phyloP scores from a whole-genome alignment of 2,888 invertebrate species.

The Phaedon cochleariae region DNA sequence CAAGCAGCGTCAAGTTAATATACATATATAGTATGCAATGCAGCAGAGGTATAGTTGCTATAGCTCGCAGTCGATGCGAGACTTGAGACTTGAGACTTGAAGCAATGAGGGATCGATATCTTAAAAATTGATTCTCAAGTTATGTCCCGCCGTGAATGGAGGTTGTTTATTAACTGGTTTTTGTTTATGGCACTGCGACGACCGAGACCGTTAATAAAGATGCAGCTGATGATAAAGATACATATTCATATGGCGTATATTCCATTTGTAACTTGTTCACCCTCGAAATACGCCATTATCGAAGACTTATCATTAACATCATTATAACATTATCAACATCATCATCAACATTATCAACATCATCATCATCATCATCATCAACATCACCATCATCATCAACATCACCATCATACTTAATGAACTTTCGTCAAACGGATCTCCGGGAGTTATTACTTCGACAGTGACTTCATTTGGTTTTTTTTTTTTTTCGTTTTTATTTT shows the following conservation, averaged over 20 bases:
- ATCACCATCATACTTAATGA: no score
- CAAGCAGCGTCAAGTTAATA: conserved; percentile 58
- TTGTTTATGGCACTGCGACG: background rate
- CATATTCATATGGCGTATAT: background rate
- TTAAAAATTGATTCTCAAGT: background rate
- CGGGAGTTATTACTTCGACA: no score
- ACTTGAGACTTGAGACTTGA: background rate
- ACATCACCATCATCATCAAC: no score
- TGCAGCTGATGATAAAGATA: background rate
- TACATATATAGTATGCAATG: conserved; percentile 52
- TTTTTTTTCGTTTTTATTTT: no score
- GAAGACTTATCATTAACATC: no score
- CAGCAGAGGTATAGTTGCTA: conserved; percentile 19
- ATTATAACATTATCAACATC: no score
- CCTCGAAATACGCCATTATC: no score
- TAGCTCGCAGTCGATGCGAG: background rate
- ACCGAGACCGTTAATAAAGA: background rate
- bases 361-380: no score
- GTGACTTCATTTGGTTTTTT: no score
- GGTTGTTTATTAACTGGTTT: background rate
- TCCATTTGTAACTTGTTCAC: no score
- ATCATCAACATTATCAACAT: no score
- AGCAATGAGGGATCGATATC: background rate
- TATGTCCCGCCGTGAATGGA: background rate
- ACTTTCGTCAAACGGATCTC: no score